Base-by-base conservation (phyloP, 2,113 vertebrate species). In the Tragulus kanchil region DNA sequence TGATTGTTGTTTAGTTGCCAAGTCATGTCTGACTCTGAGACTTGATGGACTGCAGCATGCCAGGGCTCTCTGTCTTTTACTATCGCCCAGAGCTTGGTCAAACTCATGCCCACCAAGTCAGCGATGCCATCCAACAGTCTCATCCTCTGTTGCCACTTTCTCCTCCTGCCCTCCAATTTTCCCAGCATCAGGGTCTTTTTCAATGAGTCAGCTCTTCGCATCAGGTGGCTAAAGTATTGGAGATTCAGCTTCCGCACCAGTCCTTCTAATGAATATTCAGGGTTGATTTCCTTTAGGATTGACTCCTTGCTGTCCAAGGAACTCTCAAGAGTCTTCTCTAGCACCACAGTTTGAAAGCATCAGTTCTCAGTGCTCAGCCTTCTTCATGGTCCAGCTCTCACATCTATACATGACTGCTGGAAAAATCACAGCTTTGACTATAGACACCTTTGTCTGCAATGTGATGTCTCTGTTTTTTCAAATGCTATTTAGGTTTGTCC, bases 81-180 rank as follows among this genome's bases (percentile, higher is more conserved):
- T 42, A 12, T 42, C 36, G 36, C 19, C 45, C 0, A 0, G 69
- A 71, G 69, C 12, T 71, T 71, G 69, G 9, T 45, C 10, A 23
- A 45, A 71, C 19, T 71, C 69, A 23, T 23, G 36, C 45, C 36
- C 36, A 45, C 6, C 23, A 19, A 71, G 69, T 71, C 5, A 12
- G 69, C 45, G 5, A 45, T 71, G 42, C 19, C 69, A 71, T 23
- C 69, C 69, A 45, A 45, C 19, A 9, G 45, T 71, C 69, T 71
- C 3, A 3, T 45, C 36, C 69, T 71, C 1, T 1, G 21, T 71
- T 0, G 1, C 13, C 36, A 19, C 69, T 5, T 73, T 73, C 19
- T 73, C 5, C 5, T 64, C 19, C 69, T 25, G 10, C 10, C 69
- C 9, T 73, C 36, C 23, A 6, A 23, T 36, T 45, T 73, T 73